Conservation (phyloP, 64 coral and sea anemone genomes). For the Dendrophyllia cribrosa region DNA sequence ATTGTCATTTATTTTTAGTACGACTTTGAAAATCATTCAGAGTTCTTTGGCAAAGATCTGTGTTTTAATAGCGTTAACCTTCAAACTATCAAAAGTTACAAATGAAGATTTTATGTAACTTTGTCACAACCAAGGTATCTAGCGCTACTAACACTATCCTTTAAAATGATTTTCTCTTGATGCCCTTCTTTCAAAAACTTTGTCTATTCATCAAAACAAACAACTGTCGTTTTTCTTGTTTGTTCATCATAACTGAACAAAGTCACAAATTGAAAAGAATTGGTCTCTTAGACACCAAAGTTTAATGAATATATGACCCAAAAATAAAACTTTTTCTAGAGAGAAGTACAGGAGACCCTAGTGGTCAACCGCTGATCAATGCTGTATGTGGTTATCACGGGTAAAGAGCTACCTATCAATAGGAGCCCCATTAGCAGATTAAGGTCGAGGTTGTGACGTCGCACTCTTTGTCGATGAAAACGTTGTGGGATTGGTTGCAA, state of each 20-base stretch:
- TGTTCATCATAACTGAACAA: neutral
- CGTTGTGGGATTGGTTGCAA: neutral
- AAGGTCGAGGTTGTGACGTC: neutral
- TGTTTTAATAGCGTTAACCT: neutral
- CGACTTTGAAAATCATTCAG: too few species aligned
- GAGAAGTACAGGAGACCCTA: too few species aligned
- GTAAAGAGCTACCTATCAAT: neutral
- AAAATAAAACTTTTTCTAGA: too few species aligned
- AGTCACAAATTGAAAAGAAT: neutral
- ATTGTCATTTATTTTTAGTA: too few species aligned
- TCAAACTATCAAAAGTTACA: constrained; percentile 14
- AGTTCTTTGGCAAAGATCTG: too few species aligned
- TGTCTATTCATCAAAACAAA: constrained; percentile 20
- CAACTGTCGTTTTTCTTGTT: neutral
- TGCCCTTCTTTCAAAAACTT: neutral
- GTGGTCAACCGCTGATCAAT: too few species aligned
- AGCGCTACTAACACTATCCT: neutral
- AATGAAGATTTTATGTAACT: constrained; percentile 2
- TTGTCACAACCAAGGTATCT: neutral
- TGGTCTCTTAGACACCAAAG: neutral
- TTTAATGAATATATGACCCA: too few species aligned
- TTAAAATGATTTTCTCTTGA: neutral
- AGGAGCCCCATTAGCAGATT: neutral
- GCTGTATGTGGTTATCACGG: too few species aligned
- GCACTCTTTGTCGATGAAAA: neutral